Base-by-base conservation (phyloP, 1,140 invertebrate genomes). In the Hylaeus volcanicus region DNA sequence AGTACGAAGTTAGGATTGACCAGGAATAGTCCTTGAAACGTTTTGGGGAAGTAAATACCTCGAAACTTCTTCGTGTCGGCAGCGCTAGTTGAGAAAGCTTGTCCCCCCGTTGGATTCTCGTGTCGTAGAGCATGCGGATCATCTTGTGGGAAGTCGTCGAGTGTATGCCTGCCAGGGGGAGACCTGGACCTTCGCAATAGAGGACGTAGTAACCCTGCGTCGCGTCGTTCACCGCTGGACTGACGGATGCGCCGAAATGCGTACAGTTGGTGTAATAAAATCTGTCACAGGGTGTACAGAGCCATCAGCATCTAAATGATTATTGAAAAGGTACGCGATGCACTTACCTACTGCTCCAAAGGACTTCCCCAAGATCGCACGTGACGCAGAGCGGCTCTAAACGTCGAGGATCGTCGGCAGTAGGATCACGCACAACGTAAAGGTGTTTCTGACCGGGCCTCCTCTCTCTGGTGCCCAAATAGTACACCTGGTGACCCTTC, bases 401-500 rank as follows among this genome's bases (percentile, higher is more conserved):
- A 85, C 95, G 95, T 85, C 95, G 95, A 15, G 95, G 95, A 84
- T 96, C 95, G 77, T 96, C 96, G 37, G 95, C 95, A 9, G 95
- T 95, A 4, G 94, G 94, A 81, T 96, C 95, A 58, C 93, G 92
- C 3, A 97, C 96, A 5, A 97, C 96, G 91, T 97, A 98, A 68
- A 99, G 94, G 91, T 98, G 98, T 75, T 96, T 95, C 91, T 98
- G 96, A 5, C 97, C 97, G 1, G 98, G 96, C 90, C 96, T 96
- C 71, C 95, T 95, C 74, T 97, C 96, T 88, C 96, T 96, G 63
- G 96, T 97, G 1, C 94, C 97, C 88, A 97, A 94, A 94, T 97
- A 98, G 92, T 96, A 98, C 93, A 98, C 96, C 86, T 96, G 93
- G 92, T 98, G 96, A 89, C 96, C 96, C 61, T 95, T 94, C 79